Base-by-base conservation (phyloP, 2,797 vertebrate genomes). In the Balearica regulorum region DNA sequence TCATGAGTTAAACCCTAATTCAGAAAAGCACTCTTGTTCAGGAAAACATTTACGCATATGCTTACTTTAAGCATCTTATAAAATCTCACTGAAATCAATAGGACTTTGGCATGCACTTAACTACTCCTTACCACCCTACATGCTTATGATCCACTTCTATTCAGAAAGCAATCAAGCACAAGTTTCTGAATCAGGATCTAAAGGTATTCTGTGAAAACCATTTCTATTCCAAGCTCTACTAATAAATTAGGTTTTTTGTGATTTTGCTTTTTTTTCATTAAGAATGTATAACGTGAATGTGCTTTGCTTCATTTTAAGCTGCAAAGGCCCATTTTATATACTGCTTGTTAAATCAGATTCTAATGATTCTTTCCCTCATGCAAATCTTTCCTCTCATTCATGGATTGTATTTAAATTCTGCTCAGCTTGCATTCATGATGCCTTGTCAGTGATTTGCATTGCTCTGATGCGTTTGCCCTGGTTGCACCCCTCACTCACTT, bases 321-420 rank as follows among this genome's bases (percentile, higher is more conserved):
- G 95, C 95, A 96, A 97, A 96, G 81, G 83, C 95, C 86, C 81
- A 80, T 97, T 97, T 97, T 94, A 93, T 90, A 89, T 94, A 87
- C 95, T 90, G 95, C 96, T 97, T 96, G 96, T 96, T 96, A 97
- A 96, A 96, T 97, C 95, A 97, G 96, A 96, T 96, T 97, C 96
- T 97, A 97, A 97, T 97, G 96, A 97, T 97, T 97, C 91, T 92
- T 96, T 94, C 51, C 96, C 66, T 95, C 91, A 97, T 96, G 96
- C 96, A 97, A 96, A 97, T 97, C 96, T 97, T 96, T 96, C 93
- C 90, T 96, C 95, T 97, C 96, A 97, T 97, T 97, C 96, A 97
- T 87, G 91, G 96, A 97, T 96, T 97, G 96, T 96, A 96, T 97
- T 97, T 97, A 97, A 97, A 97, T 97, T 96, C 96, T 84, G 94